Conservation (phyloP, 1,140 invertebrate genomes). For the Cydia fagiglandana region DNA sequence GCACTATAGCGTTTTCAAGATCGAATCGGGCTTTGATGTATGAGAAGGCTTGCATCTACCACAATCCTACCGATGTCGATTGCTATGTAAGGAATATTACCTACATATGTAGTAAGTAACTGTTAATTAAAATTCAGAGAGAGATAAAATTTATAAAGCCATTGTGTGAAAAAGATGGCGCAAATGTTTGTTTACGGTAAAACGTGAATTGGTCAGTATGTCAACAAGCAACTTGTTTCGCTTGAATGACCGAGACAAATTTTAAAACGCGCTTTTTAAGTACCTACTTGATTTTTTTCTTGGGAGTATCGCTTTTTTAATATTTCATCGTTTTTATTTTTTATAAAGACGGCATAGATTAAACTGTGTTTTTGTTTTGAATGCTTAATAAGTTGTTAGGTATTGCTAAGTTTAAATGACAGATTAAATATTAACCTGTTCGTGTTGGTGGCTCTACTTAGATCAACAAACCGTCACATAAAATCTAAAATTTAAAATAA, state of each 20-base stretch:
- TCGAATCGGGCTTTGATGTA: too few relatives aligned
- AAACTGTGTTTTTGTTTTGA: neutral
- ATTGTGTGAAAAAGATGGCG: neutral
- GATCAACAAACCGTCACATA: too few relatives aligned
- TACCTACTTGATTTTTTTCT: neutral
- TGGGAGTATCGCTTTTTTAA: neutral
- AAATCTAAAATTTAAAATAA: too few relatives aligned
- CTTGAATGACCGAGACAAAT: slow-evolving; percentile 2
- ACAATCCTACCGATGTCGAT: too few relatives aligned
- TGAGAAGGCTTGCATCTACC: too few relatives aligned
- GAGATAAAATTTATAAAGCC: neutral
- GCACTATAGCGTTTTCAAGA: too few relatives aligned
- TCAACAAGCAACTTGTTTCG: slow-evolving; percentile 5
- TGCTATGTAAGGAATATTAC: neutral
- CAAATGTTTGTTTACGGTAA: slow-evolving; percentile 9
- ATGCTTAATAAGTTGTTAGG: too few relatives aligned
- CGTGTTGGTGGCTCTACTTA: too few relatives aligned
- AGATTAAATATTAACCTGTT: too few relatives aligned
- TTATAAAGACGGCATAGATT: neutral
- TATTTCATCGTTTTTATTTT: neutral
- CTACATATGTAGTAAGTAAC: neutral
- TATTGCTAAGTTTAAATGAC: too few relatives aligned
- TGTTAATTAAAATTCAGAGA: neutral
- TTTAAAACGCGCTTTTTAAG: neutral
- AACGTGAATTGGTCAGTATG: slow-evolving; percentile 18